phyloP scores from a whole-genome alignment of 2,113 vertebrate genomes.

The Chauna torquata region DNA sequence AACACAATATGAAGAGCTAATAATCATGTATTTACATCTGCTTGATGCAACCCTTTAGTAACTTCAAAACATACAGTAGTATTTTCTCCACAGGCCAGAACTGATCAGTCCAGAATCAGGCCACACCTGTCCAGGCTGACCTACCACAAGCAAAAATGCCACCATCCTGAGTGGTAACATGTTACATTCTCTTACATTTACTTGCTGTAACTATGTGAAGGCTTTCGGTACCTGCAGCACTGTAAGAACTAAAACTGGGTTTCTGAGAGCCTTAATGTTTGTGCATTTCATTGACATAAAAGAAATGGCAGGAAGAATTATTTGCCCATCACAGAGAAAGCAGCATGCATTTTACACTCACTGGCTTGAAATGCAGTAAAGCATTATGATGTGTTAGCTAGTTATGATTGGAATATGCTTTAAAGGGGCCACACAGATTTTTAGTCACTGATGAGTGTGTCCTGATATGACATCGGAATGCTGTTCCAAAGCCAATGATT shows the following conservation, averaged over 20 bases:
- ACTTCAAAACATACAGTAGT: not conserved
- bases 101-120: not conserved
- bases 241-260: not conserved
- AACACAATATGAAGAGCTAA: not conserved
- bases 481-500: not conserved
- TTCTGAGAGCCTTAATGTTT: not conserved
- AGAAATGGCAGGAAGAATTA: not conserved
- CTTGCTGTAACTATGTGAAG: not conserved
- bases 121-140: not conserved
- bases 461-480: not conserved
- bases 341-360: not conserved
- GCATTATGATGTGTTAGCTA: not conserved
- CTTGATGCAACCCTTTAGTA: not conserved
- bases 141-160: not conserved
- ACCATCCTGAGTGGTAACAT: no score
- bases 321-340: not conserved
- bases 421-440: not conserved
- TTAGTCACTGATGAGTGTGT: not conserved
- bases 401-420: not conserved
- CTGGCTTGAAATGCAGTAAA: not conserved
- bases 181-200: not conserved
- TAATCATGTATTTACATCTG: not conserved
- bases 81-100: not conserved
- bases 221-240: not conserved
- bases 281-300: not conserved